Evolutionary conservation across 2,888 invertebrate genomes (phyloP), one percentile per base, ranked within the genome.

Genomic region (Galeopsomyia nigrocyanea): DNA sequence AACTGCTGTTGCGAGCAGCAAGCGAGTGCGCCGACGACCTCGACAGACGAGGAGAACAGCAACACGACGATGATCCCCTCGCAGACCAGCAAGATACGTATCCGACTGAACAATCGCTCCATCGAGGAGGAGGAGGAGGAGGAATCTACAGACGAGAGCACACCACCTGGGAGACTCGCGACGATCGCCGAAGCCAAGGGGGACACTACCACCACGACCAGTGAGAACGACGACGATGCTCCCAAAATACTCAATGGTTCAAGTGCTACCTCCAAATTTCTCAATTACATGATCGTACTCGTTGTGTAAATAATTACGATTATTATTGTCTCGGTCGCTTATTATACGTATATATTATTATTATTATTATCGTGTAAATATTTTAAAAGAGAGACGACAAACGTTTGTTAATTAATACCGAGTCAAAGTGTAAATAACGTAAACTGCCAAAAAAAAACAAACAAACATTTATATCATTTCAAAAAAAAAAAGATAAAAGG

Each of bases 211-310:
- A 82, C 70, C 77, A 82, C 73, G 9, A 79, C 80, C 57, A 81
- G 82, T 31, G 81, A 83, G 49, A 80, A 81, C 67, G 83, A 81
- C 60, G 83, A 81, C 53, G 79, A 82, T 7, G 77, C 78, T 57
- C 72, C 78, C 7, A 78, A 79, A 47, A 78, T 80, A 56, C 63
- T 78, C n/a, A 78, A 78, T 65, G 78, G 79, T 67, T 21, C 56
- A 26, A 22, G 22, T 14, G 21, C 46, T 10, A 39, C 60, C 39
- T 75, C 79, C 67, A 83, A 79, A 77, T 82, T 82, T 81, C 80
- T 86, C 79, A 83, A 83, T 80, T 84, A 84, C 74, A 84, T 83
- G 83, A 83, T 85, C 77, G 84, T 85, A 74, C 79, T 85, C 64
- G 78, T 83, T 76, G 77, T 85, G 81, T 85, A 83, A 85, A 82